phyloP scores from a whole-genome alignment of 2,888 invertebrate genomes.

The Heteropelma amictum region DNA sequence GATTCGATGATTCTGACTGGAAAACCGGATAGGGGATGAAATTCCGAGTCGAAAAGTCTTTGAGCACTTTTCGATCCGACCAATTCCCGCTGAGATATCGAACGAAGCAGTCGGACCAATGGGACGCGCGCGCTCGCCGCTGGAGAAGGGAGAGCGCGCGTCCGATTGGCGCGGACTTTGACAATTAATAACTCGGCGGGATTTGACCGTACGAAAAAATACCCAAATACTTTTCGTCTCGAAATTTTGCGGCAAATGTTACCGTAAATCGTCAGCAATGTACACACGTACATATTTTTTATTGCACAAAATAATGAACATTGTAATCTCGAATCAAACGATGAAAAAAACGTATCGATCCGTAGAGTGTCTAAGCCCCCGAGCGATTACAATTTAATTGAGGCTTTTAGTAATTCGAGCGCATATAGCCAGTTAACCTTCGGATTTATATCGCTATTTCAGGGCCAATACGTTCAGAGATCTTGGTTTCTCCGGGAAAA shows the following conservation, averaged over 20 bases:
- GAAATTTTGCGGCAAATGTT: not conserved
- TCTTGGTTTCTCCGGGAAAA: constrained; percentile 6
- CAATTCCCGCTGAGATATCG: too few relatives aligned
- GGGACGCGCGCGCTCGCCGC: too few relatives aligned
- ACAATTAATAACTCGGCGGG: too few relatives aligned
- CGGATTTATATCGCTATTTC: constrained; percentile 60
- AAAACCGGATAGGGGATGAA: too few relatives aligned
- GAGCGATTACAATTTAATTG: constrained; percentile 57
- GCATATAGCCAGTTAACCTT: constrained; percentile 61
- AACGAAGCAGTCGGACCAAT: too few relatives aligned
- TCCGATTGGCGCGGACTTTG: too few relatives aligned
- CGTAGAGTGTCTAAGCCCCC: constrained; percentile 38
- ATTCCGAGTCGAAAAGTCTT: too few relatives aligned
- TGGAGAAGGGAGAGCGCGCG: too few relatives aligned
- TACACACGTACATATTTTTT: constrained; percentile 1
- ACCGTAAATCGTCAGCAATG: not conserved
- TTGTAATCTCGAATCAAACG: not conserved
- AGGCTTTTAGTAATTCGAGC: constrained; percentile 58
- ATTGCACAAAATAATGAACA: not conserved
- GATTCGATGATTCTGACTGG: too few relatives aligned
- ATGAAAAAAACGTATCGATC: constrained; percentile 9
- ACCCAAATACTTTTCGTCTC: not conserved
- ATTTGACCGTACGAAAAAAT: too few relatives aligned
- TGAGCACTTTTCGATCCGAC: too few relatives aligned
- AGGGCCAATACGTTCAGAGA: constrained; percentile 53